Evolutionary conservation across 2,797 vertebrate species (phyloP).

Genomic region (Chloroceryle amazona): DNA sequence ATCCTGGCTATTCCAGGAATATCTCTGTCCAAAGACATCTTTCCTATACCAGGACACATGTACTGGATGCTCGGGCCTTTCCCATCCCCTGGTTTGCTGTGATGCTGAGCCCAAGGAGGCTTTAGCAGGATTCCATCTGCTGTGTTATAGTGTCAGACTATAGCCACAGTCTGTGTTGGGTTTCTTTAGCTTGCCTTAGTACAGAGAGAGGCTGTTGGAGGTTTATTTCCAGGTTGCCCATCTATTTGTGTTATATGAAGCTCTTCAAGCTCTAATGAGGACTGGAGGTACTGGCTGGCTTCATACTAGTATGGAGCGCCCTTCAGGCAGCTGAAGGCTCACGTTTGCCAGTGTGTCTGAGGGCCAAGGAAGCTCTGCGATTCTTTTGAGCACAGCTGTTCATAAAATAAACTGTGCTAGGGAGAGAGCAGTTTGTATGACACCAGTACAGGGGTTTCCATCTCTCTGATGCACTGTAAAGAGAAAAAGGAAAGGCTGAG

Average conservation of each 20-base stretch:
- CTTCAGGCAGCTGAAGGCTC: background rate
- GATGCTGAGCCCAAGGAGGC: background rate
- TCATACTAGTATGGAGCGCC: background rate
- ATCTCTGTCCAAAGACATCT: background rate
- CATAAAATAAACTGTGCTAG: background rate
- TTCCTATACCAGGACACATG: rapidly evolving
- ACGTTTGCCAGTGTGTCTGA: background rate
- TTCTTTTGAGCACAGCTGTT: background rate
- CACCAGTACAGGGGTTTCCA: background rate
- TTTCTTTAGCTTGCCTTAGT: background rate
- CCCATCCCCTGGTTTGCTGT: background rate
- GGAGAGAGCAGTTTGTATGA: background rate
- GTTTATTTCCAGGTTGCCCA: background rate
- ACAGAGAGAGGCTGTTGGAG: background rate
- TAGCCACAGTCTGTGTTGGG: background rate
- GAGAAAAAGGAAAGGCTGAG: background rate
- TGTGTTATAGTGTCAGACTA: conserved; percentile 36
- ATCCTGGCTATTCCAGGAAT: background rate
- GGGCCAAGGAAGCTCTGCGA: background rate
- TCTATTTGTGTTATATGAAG: background rate
- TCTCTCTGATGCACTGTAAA: background rate
- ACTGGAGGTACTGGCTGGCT: background rate
- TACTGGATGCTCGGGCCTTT: background rate
- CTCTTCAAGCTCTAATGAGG: background rate
- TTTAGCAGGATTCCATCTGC: conserved; percentile 62